These are phyloP conservation scores for Dreissena rostriformis DNA, from an alignment of 1,140 invertebrate genomes.

Conservation along the genomic window DNA sequence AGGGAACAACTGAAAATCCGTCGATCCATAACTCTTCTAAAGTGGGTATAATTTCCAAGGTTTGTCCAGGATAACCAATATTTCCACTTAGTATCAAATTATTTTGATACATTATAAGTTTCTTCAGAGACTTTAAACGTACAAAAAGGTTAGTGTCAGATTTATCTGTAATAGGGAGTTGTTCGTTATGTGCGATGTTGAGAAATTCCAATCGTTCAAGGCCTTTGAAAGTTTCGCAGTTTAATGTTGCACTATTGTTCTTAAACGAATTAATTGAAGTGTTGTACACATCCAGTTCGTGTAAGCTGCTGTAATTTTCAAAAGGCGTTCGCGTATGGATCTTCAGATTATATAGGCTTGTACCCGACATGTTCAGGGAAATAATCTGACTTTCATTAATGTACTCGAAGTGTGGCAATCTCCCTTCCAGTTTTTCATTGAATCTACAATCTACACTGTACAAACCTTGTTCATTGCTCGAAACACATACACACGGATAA, in stretches of 20 bases:
- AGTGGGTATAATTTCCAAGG: not conserved
- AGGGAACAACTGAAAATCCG: not conserved
- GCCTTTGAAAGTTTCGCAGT: not conserved
- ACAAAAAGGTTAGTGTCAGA: not conserved
- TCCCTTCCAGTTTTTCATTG: too few species aligned
- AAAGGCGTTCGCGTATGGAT: not conserved
- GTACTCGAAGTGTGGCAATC: not conserved
- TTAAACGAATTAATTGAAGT: not conserved
- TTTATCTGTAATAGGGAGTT: slow-evolving; percentile 10
- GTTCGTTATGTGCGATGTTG: slow-evolving; percentile 28
- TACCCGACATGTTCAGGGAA: slow-evolving; percentile 23
- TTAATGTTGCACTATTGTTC: not conserved
- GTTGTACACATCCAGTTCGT: slow-evolving; percentile 18
- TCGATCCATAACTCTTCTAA: slow-evolving; percentile 38
- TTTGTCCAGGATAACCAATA: slow-evolving; percentile 8
- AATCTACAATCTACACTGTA: too few species aligned
- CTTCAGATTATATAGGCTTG: not conserved
- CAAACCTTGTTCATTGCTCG: too few species aligned
- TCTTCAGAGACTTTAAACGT: not conserved
- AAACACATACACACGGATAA: too few species aligned
- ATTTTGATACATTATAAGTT: slow-evolving; percentile 35
- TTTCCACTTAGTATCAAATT: not conserved
- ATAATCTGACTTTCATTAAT: not conserved
- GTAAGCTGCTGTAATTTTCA: not conserved
- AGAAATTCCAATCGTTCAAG: slow-evolving; percentile 1